Conservation (phyloP, 2,797 vertebrate species). For the Melanotaenia nigrans region DNA sequence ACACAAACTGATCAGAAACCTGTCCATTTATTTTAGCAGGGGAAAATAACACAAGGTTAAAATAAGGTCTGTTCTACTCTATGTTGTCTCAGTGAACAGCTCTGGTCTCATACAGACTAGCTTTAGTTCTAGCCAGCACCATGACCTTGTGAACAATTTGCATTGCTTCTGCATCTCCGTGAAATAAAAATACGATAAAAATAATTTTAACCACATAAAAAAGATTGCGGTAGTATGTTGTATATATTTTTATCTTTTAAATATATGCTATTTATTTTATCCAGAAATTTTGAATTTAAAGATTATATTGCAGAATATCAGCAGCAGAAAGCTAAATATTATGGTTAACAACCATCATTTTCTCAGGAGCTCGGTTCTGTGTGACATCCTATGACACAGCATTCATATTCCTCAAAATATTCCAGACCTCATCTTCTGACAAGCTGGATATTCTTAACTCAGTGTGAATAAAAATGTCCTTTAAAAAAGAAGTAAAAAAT, state of each 20-base stretch:
- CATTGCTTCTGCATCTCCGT: neutral
- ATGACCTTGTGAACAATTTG: conserved; percentile 14
- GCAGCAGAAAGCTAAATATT: conserved; percentile 19
- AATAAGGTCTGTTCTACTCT: neutral
- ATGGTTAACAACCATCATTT: conserved; percentile 31
- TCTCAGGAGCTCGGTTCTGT: conserved; percentile 20
- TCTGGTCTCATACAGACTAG: neutral
- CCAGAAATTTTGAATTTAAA: neutral
- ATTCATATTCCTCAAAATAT: conserved; percentile 23
- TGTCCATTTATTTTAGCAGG: neutral
- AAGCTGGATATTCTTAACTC: conserved; percentile 21
- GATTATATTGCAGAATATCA: conserved; percentile 8
- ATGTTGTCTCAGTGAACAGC: neutral
- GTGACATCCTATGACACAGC: conserved; percentile 23
- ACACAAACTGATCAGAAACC: neutral
- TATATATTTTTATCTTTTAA: neutral
- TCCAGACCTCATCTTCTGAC: conserved; percentile 20
- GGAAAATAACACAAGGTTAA: neutral
- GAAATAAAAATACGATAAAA: neutral
- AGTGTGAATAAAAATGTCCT: conserved; percentile 15
- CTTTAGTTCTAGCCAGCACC: neutral
- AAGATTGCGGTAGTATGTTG: neutral
- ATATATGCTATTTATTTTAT: neutral
- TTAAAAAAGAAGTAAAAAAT: conserved; percentile 18
- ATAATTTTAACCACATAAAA: neutral